Conservation (phyloP, 2,113 vertebrate genomes). For the Salvelinus alpinus region DNA sequence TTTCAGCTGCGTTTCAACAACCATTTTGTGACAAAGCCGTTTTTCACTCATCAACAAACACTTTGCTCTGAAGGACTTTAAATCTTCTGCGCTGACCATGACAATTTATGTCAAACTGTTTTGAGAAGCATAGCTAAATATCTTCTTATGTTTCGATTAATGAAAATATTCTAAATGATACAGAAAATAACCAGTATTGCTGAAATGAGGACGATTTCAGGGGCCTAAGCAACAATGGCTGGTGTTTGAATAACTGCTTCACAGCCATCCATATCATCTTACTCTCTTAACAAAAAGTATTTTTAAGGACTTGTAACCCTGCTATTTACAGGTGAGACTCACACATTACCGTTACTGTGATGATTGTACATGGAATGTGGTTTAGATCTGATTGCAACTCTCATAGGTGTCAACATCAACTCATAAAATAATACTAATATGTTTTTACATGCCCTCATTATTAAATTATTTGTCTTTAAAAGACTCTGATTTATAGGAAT, state of each 20-base stretch:
- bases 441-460: conserved; percentile 16
- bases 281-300: no score
- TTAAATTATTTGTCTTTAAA: conserved; percentile 90
- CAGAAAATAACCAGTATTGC: conserved; percentile 19
- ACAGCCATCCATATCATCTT: neutral
- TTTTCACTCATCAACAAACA: neutral
- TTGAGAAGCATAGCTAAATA: conserved; percentile 23
- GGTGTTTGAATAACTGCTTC: neutral
- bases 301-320: neutral
- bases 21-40: neutral
- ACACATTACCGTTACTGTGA: conserved; percentile 16
- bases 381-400: conserved; percentile 2
- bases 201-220: conserved; percentile 26
- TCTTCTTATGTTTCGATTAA: conserved; percentile 27
- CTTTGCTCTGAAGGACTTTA: neutral
- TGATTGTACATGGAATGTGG: neutral
- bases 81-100: conserved; percentile 36
- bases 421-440: neutral
- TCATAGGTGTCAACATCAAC: conserved; percentile 4
- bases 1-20: neutral
- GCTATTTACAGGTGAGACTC: neutral
- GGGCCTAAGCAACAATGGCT: conserved; percentile 9
- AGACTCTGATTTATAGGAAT: conserved; percentile 72
- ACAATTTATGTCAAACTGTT: conserved; percentile 50
- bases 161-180: conserved; percentile 38